Base-by-base conservation (phyloP, 2,888 invertebrate genomes). In the Anarsia innoxiella region DNA sequence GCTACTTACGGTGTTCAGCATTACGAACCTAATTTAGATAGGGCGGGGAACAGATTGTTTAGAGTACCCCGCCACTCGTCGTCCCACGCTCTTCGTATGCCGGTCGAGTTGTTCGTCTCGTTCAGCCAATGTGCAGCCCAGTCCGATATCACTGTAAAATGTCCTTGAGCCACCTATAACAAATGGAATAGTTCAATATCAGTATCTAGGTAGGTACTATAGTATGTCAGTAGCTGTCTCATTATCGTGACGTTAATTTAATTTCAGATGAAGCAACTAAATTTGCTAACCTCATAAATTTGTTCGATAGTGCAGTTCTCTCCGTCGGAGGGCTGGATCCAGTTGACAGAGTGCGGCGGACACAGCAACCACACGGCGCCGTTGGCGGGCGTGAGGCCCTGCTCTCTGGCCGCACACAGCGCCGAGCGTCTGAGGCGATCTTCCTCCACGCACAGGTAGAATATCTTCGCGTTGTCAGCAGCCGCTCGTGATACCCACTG, bases 341-440 rank as follows among this genome's bases (percentile, higher is more conserved):
- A 93, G 44, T 86, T 71, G 1, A 79, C 64, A 4, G 87, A 83
- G 12, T 92, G 79, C 90, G 93, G 91, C 23, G 88, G 85, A 0
- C 96, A 94, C 39, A 96, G 79, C 61, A 96, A 93, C 96, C 96
- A 96, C 1, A 93, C 92, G 67, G 92, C 93, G 25, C 93, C 93
- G 49, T 91, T 72, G 31, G 68, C 64, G 0, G 90, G 89, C 12
- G 89, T 88, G 88, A 94, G 93, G 44, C 90, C 87, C 44, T 8
- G 3, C 2, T 88, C 84, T 59, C 84, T 89, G 0, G 94, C 95
- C 61, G 93, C 92, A 65, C 96, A 96, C 88, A 96, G 90, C 9
- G 95, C 91, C 38, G 89, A 88, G 19, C 93, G 86, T 15, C 90
- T 91, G 3, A 89, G 90, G 12, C 90, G 88, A 47, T 88, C 87